Conservation (phyloP, 2,113 vertebrate species). For the Pterocles gutturalis region DNA sequence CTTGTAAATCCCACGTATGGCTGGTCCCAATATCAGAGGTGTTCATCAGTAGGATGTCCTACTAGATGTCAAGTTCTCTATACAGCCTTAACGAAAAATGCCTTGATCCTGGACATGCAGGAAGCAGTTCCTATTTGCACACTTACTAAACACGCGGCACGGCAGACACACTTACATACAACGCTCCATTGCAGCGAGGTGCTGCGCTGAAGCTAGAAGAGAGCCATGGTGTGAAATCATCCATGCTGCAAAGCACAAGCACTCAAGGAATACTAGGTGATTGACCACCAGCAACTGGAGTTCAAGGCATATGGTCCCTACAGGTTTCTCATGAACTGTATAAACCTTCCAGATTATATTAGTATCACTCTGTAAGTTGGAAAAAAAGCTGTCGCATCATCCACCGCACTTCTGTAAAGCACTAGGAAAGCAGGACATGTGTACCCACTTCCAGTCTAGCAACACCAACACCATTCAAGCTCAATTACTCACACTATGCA, state of each 20-base stretch:
- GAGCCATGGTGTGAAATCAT: not conserved
- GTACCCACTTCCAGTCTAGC: not conserved
- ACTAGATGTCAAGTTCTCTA: not conserved
- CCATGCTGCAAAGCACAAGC: not conserved
- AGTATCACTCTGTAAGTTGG: not conserved
- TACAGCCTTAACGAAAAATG: not conserved
- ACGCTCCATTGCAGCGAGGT: not conserved
- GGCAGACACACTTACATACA: not conserved
- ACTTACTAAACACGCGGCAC: not conserved
- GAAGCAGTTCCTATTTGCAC: not conserved
- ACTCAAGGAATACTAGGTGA: not conserved
- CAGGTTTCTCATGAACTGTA: not conserved
- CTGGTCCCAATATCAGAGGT: not conserved
- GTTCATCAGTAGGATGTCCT: rapidly evolving
- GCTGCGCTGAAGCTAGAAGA: not conserved
- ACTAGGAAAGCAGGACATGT: not conserved
- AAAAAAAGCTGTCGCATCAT: not conserved
- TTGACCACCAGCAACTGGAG: not conserved
- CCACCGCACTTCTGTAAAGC: not conserved
- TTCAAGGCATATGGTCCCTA: not conserved
- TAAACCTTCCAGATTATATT: not conserved
- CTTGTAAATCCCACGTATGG: not conserved
- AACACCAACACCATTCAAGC: not conserved
- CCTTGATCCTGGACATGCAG: not conserved
- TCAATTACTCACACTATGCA: not conserved